These are phyloP conservation scores for Rhynchophorus ferrugineus DNA, from an alignment of 1,140 invertebrate species.

Conservation along the genomic window DNA sequence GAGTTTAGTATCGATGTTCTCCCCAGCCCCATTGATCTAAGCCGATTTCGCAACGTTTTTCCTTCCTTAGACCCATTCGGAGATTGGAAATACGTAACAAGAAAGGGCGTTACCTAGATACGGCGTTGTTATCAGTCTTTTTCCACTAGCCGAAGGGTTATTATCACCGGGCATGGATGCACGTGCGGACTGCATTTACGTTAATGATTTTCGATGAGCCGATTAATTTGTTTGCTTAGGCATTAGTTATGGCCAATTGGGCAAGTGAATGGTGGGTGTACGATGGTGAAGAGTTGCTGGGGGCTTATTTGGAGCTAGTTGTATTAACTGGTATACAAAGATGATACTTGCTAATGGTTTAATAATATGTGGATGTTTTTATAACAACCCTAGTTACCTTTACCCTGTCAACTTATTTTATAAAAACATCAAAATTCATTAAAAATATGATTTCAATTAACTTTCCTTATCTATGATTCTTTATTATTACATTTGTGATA, in stretches of 20 bases:
- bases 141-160: neutral
- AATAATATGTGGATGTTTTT: too few species aligned
- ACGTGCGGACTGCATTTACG: conserved; percentile 5
- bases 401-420: too few species aligned
- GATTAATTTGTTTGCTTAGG: conserved; percentile 4
- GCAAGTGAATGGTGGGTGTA: neutral
- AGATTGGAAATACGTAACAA: conserved; percentile 1
- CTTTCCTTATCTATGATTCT: too few species aligned
- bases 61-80: conserved; percentile 1
- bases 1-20: too few species aligned
- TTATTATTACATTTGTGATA: too few species aligned
- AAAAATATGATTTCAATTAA: too few species aligned
- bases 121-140: conserved; percentile 6
- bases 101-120: conserved; percentile 15
- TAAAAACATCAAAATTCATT: too few species aligned
- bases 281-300: too few species aligned
- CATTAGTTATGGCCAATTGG: neutral
- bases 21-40: conserved; percentile 1
- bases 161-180: neutral
- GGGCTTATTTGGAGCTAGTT: too few species aligned
- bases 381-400: too few species aligned
- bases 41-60: conserved; percentile 17
- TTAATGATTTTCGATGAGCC: conserved; percentile 2
- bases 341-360: too few species aligned
- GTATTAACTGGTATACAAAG: too few species aligned